Conservation (phyloP, 2,797 vertebrate species). For the Coccyzus lansbergi region DNA sequence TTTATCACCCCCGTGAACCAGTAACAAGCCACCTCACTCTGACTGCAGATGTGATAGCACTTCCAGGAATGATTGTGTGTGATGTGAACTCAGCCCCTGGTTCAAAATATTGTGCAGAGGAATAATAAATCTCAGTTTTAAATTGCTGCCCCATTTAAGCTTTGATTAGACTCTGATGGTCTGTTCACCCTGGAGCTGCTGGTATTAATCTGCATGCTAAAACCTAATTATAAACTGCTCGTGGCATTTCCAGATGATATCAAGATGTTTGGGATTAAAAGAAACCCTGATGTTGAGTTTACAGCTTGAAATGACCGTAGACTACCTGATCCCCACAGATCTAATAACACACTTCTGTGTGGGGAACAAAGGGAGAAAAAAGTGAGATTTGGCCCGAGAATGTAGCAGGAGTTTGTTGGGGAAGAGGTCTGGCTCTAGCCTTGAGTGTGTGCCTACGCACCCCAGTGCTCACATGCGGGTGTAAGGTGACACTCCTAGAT, state of each 20-base stretch:
- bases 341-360: neutral
- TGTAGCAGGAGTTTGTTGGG: neutral
- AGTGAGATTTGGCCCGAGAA: neutral
- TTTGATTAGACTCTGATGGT: constrained; percentile 71
- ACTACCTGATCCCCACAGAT: constrained; percentile 38
- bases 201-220: constrained; percentile 70
- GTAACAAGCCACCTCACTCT: constrained; percentile 29
- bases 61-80: constrained; percentile 60
- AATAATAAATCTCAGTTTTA: constrained; percentile 67
- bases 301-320: constrained; percentile 69
- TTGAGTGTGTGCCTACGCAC: neutral
- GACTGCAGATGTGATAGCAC: constrained; percentile 43
- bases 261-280: constrained; percentile 82
- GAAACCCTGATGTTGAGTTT: constrained; percentile 67
- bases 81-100: constrained; percentile 57
- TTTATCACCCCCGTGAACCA: constrained; percentile 20
- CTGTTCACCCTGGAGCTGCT: constrained; percentile 61
- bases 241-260: constrained; percentile 76
- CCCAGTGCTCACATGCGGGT: neutral
- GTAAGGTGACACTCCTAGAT: neutral
- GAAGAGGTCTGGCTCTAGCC: neutral
- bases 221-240: constrained; percentile 77
- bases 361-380: neutral
- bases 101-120: constrained; percentile 59
- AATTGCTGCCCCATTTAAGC: constrained; percentile 66